These are phyloP conservation scores for Leptinotarsa juncta DNA, from an alignment of 2,888 invertebrate genomes.

Conservation along the genomic window DNA sequence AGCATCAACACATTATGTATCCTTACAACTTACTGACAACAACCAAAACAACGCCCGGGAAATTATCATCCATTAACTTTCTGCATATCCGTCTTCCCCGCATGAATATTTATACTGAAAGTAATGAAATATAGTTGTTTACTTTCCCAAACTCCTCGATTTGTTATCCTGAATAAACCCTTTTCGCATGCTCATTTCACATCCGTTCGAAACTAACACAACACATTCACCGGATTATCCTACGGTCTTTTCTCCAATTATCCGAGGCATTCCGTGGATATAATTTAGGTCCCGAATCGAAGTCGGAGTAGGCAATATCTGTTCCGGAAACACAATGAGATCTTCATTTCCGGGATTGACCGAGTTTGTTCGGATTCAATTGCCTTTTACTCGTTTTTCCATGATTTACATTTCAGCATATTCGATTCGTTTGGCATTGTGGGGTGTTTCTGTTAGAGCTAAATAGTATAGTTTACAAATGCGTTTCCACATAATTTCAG, in stretches of 20 bases:
- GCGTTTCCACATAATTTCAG: too few relatives aligned
- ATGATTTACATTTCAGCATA: constrained; percentile 28
- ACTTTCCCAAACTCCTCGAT: constrained; percentile 33
- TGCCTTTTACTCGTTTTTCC: constrained; percentile 30
- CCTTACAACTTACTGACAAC: neutral
- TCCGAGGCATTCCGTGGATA: constrained; percentile 10
- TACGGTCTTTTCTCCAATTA: constrained; percentile 38
- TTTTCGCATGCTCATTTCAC: constrained; percentile 17
- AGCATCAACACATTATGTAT: neutral
- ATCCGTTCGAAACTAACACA: constrained; percentile 17
- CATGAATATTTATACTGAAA: constrained; percentile 31
- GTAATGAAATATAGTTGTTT: constrained; percentile 29
- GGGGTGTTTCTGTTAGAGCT: too few relatives aligned
- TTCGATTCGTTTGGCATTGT: too few relatives aligned
- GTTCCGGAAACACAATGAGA: constrained; percentile 41
- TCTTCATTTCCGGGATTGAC: constrained; percentile 49
- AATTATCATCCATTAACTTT: constrained; percentile 20
- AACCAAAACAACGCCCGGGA: neutral
- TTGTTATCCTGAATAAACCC: constrained; percentile 29
- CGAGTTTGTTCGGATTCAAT: constrained; percentile 38
- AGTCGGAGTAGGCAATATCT: constrained; percentile 33
- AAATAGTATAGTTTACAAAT: too few relatives aligned
- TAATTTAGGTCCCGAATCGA: constrained; percentile 25
- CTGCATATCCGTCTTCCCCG: constrained; percentile 18
- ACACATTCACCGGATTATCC: constrained; percentile 30